Conservation (phyloP, 92 coral and sea anemone genomes). For the Palythoa caribaeorum region DNA sequence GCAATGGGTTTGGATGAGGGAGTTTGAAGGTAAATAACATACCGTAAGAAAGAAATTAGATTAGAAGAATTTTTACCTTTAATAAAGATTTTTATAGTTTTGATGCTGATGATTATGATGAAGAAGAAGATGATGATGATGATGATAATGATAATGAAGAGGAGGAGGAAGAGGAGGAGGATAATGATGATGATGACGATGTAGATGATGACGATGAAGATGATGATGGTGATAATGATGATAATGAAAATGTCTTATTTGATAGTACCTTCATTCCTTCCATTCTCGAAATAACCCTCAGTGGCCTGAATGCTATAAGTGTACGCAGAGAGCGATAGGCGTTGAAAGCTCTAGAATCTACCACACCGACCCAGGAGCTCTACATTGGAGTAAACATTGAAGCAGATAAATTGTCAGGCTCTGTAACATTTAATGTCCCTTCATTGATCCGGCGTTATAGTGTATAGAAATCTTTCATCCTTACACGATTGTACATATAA, state of each 20-base stretch:
- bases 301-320: conserved; percentile 54
- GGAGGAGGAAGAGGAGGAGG: too few species aligned
- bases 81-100: too few species aligned
- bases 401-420: too few species aligned
- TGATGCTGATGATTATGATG: too few species aligned
- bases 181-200: background rate
- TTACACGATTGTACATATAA: too few species aligned
- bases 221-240: background rate
- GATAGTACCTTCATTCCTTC: conserved; percentile 58
- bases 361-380: conserved; percentile 34
- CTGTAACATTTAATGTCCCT: too few species aligned
- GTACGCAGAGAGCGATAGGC: conserved; percentile 54
- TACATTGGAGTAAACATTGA: background rate
- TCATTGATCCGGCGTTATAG: too few species aligned
- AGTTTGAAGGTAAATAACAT: too few species aligned
- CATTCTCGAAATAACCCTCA: conserved; percentile 47
- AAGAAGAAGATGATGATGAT: background rate
- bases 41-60: too few species aligned
- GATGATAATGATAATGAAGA: background rate
- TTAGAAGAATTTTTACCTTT: too few species aligned
- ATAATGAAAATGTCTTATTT: background rate
- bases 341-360: background rate
- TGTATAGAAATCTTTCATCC: too few species aligned
- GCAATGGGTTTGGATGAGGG: too few species aligned
- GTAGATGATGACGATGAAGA: background rate